phyloP scores from a whole-genome alignment of 1,140 invertebrate genomes.

The Diorhabda elongata region DNA sequence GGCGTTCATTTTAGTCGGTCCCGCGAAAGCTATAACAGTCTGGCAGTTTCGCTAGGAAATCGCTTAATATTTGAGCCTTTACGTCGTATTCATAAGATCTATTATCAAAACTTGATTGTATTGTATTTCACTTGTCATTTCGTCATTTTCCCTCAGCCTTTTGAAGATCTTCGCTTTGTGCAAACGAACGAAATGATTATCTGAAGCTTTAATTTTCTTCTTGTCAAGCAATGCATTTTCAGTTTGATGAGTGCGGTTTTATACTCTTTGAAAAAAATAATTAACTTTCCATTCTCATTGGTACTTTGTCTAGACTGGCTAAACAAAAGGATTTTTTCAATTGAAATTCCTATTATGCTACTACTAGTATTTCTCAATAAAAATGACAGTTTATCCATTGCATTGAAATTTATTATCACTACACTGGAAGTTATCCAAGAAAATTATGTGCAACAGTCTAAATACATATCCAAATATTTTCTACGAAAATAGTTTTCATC shows the following conservation, averaged over 20 bases:
- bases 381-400: no score
- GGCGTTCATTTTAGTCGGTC: constrained; percentile 25
- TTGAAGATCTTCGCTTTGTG: neutral
- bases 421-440: no score
- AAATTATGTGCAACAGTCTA: no score
- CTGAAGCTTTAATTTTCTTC: constrained; percentile 1
- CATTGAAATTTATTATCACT: no score
- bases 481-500: no score
- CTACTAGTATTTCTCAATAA: no score
- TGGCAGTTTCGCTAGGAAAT: constrained; percentile 14
- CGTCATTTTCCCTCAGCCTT: constrained; percentile 1
- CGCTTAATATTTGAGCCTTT: constrained; percentile 21
- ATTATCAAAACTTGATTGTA: constrained; percentile 15
- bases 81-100: constrained; percentile 19
- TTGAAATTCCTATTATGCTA: no score
- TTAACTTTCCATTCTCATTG: neutral
- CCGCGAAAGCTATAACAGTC: constrained; percentile 16
- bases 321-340: no score
- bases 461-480: no score
- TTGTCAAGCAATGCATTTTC: neutral
- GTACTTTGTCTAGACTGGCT: no score
- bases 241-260: neutral
- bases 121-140: constrained; percentile 11
- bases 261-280: neutral
- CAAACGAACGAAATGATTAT: constrained; percentile 1